phyloP scores from a whole-genome alignment of 1,140 invertebrate species.

The Chironomus tepperi region DNA sequence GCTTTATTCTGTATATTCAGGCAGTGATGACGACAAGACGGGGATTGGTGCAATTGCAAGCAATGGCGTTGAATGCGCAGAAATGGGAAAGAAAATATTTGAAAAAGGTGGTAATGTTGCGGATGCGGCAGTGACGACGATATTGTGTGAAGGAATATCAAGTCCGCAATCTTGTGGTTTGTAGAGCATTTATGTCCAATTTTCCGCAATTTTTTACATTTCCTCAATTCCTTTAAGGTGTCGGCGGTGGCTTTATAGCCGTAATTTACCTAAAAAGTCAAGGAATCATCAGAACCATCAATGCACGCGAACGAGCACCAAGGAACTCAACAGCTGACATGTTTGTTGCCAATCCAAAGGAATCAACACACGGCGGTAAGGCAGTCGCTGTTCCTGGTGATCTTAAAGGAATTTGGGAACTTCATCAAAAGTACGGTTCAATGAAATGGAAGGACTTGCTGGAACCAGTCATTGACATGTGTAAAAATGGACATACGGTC shows the following conservation, averaged over 20 bases:
- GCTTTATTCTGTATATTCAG: too few species aligned
- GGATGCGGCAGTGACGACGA: slow-evolving; percentile 69
- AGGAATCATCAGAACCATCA: slow-evolving; percentile 43
- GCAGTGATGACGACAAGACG: too few species aligned
- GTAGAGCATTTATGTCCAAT: too few species aligned
- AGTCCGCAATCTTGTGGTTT: slow-evolving; percentile 60
- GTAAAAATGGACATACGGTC: slow-evolving; percentile 58
- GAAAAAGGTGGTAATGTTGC: slow-evolving; percentile 63
- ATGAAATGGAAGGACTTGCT: slow-evolving; percentile 72
- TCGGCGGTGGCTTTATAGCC: slow-evolving; percentile 77
- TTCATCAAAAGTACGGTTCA: slow-evolving; percentile 66
- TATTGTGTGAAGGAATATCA: slow-evolving; percentile 75
- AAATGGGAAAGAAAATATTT: slow-evolving; percentile 34
- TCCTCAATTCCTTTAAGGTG: neutral
- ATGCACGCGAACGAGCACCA: slow-evolving; percentile 65
- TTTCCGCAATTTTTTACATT: too few species aligned
- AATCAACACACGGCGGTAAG: slow-evolving; percentile 49
- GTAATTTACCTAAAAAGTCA: slow-evolving; percentile 56
- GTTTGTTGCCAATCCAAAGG: slow-evolving; percentile 43
- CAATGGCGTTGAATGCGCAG: neutral
- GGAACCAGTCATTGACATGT: slow-evolving; percentile 61
- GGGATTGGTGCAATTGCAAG: neutral
- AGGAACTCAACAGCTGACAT: slow-evolving; percentile 46
- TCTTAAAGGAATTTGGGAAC: slow-evolving; percentile 71
- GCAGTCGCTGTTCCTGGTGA: slow-evolving; percentile 83